Evolutionary conservation across 2,113 vertebrate genomes (phyloP).

Genomic region (Stigmatopora argus): DNA sequence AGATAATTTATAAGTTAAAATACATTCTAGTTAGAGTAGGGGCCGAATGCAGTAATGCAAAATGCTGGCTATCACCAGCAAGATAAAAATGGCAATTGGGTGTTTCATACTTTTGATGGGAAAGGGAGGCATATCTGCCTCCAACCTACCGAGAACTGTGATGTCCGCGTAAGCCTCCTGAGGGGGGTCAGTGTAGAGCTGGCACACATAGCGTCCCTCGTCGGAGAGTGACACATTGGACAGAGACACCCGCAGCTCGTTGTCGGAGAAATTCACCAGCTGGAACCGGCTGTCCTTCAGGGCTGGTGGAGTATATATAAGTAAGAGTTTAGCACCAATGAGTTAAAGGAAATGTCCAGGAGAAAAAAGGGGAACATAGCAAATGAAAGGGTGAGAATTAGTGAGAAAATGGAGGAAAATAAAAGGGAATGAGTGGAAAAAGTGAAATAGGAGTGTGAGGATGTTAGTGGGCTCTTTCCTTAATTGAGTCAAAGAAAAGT

Average conservation of each 20-base stretch:
- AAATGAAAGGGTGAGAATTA: slow-evolving; percentile 13
- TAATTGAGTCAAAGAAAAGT: slow-evolving; percentile 70
- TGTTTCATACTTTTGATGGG: background rate
- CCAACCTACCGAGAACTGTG: slow-evolving; percentile 86
- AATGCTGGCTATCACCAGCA: background rate
- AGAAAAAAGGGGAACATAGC: background rate
- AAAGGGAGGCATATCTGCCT: slow-evolving; percentile 16
- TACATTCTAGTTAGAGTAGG: background rate
- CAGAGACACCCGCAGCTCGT: slow-evolving; percentile 91
- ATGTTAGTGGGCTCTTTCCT: slow-evolving; percentile 50
- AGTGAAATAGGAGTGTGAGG: slow-evolving; percentile 26
- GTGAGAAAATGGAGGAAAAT: slow-evolving; percentile 17
- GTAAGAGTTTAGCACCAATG: slow-evolving; percentile 38
- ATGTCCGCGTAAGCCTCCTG: slow-evolving; percentile 95
- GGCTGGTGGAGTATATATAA: slow-evolving; percentile 72
- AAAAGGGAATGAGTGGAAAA: slow-evolving; percentile 24
- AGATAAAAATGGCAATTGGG: background rate
- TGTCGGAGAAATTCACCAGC: slow-evolving; percentile 99
- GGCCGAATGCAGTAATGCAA: background rate
- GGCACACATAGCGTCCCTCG: slow-evolving; percentile 94
- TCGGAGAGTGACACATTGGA: slow-evolving; percentile 97
- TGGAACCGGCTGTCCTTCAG: slow-evolving; percentile 99
- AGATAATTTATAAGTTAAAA: background rate
- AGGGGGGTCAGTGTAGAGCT: slow-evolving; percentile 96
- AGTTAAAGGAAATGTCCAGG: background rate